Base-by-base conservation (phyloP, 2,113 vertebrate genomes). In the Lagopus leucura region DNA sequence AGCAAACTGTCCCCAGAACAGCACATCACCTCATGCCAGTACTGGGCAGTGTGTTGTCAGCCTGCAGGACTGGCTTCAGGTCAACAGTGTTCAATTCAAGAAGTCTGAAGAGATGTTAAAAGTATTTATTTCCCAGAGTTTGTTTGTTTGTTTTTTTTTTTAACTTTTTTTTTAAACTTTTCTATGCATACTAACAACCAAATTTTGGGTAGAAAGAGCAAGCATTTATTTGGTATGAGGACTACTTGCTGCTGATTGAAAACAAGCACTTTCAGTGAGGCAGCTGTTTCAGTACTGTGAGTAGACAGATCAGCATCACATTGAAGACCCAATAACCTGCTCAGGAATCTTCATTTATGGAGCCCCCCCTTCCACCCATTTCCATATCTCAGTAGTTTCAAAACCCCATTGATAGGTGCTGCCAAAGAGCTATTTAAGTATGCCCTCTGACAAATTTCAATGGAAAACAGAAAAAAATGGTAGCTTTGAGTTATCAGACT, bases 221-320 rank as follows among this genome's bases (percentile, higher is more conserved):
- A 94, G 78, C 57, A 50, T 84, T 93, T 95, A 88, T 91, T 96
- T 91, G 69, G 32, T 92, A 78, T 84, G 85, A 96, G 80, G 84
- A 90, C 42, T 82, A 93, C 79, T 93, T 71, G 79, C 88, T 95
- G 91, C 91, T 91, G 86, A 90, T 69, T 71, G 89, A 91, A 96
- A 97, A 87, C 73, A 91, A 94, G 64, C 43, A 82, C 88, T 93
- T 94, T 90, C 90, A 95, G 67, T 67, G 40, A 90, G 40, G 88
- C 91, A 96, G 93, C 93, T 92, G 80, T n/a, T 95, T 88, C 90
- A 77, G 60, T 67, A 75, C 67, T 87, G 73, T 88, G 88, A 90
- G 87, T 24, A 86, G 72, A 89, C 84, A 84, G 60, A 93, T 65
- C 78, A 90, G 69, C 24, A 67, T 77, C 88, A 93, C 84, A 85